Base-by-base conservation (phyloP, 2,888 invertebrate species). In the Chalcosyrphus nemorum region DNA sequence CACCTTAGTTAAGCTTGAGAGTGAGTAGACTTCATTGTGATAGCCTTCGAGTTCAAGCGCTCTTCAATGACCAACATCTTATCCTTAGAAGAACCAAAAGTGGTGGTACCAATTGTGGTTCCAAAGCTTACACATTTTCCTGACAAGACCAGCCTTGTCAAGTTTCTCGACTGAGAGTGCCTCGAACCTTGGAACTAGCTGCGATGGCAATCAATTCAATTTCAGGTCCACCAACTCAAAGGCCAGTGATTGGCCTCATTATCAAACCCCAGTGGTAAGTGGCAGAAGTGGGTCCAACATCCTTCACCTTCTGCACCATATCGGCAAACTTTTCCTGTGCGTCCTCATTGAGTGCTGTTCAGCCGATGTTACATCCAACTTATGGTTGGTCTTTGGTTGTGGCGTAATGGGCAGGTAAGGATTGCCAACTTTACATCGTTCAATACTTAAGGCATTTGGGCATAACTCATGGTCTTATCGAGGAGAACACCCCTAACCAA, bases 201-300 rank as follows among this genome's bases (percentile, higher is more conserved):
- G 99, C 99, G 88, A 99, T 99, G 32, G 99, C 99, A 86, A 99
- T 98, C 86, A 99, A 93, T 92, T 99, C 99, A 90, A 99, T 99
- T 93, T 99, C 99, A 0, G 99, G 99, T 0, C 99, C 99, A 56
- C 99, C 99, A 65, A 99, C 99, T 99, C 99, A 99, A 88, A 99
- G 94, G 5, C 68, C 99, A 93, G 92, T 99, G 99, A 92, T 99
- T 99, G 0, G 99, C 99, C 92, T 99, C 99, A 91, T 99, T 99
- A 91, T 99, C 99, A 91, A 99, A 99, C 99, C 99, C 99, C 99
- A 99, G 89, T 99, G 99, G 91, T 99, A 99, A 90, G 99, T 99
- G 0, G 98, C 99, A 57, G 99, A 93, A 5, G 97, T 99, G 0
- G 99, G 96, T 13, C 99, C 99, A 0, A 97, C 96, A 78, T 96